These are phyloP conservation scores for Archips crataeganus DNA, from an alignment of 2,888 invertebrate species.

Conservation along the genomic window DNA sequence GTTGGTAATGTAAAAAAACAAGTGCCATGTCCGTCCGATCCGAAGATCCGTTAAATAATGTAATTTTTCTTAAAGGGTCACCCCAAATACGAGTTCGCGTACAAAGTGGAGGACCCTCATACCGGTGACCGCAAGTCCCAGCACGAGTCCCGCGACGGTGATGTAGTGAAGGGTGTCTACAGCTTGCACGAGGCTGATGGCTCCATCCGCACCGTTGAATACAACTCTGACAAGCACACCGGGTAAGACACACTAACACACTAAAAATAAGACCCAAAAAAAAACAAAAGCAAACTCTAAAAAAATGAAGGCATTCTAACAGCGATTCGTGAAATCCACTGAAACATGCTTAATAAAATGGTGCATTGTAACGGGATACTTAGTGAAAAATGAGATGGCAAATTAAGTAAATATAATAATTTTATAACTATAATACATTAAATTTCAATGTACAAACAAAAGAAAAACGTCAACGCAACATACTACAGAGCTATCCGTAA, in stretches of 20 bases:
- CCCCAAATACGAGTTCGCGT: slow-evolving; percentile 58
- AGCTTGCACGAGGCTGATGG: slow-evolving; percentile 63
- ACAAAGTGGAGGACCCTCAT: slow-evolving; percentile 61
- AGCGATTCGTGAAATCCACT: not conserved
- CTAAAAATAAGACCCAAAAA: too few species aligned
- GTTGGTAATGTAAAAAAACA: too few species aligned
- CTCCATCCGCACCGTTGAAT: slow-evolving; percentile 56
- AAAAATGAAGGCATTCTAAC: not conserved
- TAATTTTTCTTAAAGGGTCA: slow-evolving; percentile 45
- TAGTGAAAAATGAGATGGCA: too few species aligned
- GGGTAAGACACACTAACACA: slow-evolving; percentile 27
- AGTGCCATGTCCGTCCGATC: too few species aligned
- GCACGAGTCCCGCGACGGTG: slow-evolving; percentile 63
- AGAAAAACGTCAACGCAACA: too few species aligned
- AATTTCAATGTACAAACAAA: too few species aligned
- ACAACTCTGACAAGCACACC: slow-evolving; percentile 45
- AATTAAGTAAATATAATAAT: too few species aligned
- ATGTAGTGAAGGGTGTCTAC: slow-evolving; percentile 62
- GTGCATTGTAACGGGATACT: not conserved
- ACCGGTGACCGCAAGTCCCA: slow-evolving; percentile 62
- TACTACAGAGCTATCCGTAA: too few species aligned
- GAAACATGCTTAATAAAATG: not conserved
- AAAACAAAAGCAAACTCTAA: not conserved
- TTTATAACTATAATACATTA: too few species aligned
- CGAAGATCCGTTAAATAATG: not conserved